These are phyloP conservation scores for Corydoras sp. DNA, from an alignment of 2,113 vertebrate species.

Conservation along the genomic window DNA sequence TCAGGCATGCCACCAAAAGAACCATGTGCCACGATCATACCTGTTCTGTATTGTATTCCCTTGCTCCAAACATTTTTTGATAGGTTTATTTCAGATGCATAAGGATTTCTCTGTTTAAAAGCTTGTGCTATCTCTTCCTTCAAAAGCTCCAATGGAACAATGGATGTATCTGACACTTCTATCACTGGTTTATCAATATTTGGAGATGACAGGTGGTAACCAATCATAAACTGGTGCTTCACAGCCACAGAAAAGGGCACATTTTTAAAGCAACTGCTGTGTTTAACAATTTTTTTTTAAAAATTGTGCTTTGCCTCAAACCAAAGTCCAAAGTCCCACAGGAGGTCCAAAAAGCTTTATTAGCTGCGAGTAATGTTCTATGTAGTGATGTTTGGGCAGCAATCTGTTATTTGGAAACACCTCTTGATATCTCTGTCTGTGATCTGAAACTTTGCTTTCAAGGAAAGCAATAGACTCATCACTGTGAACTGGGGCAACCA, in stretches of 20 bases:
- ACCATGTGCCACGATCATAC: constrained; percentile 33
- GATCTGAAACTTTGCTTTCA: constrained; percentile 7
- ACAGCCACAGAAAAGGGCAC: background rate
- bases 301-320: too few species aligned
- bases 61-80: background rate
- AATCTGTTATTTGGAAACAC: background rate
- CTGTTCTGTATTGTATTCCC: background rate
- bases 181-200: background rate
- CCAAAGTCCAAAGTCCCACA: too few species aligned
- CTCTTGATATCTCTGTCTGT: constrained; percentile 15
- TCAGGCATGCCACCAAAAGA: constrained; percentile 35
- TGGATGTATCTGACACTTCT: background rate
- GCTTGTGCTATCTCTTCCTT: background rate
- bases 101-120: background rate
- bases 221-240: background rate
- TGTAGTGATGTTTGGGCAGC: constrained; percentile 15
- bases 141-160: background rate
- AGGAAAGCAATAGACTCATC: constrained; percentile 24
- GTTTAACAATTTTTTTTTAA: too few species aligned
- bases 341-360: too few species aligned
- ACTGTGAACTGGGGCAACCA: constrained; percentile 19
- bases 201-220: background rate
- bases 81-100: constrained; percentile 16
- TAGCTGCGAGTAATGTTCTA: constrained; percentile 20
- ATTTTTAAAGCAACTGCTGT: too few species aligned